Base-by-base conservation (phyloP, 2,797 vertebrate genomes). In the Cryptoblepharus egeriae region DNA sequence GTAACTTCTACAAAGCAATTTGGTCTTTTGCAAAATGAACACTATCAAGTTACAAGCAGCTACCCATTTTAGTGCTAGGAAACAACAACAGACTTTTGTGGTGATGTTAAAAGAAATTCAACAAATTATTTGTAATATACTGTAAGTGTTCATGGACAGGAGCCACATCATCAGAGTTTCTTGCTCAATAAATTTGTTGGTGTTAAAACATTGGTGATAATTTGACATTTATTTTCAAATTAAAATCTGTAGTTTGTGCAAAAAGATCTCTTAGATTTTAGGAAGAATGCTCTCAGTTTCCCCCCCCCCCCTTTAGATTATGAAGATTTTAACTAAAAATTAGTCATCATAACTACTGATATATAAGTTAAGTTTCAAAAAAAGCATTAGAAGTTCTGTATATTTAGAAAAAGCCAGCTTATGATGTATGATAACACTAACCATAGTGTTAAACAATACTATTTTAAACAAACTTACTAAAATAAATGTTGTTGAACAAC, bases 271-370 rank as follows among this genome's bases (percentile, higher is more conserved):
- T 60, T 26, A 20, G 18, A 42, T n/a, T 67, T 67, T 32, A 68
- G 37, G 26, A 28, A 0, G 18, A 3, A 64, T 2, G 28, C 0
- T 2, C 37, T 32, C 64, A 32, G 3, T 1, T 67, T 74, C 78
- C 22, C 9, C 9, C 4, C 4, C 16, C 75, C 20, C 2, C 1
- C 0, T 0, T 45, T 2, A 63, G 9, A 15, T 4, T 7, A 49
- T 88, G 1, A 3, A 3, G 1, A 35, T 80, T 80, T 81, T 6
- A 10, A 58, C 84, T 87, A 87, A 35, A 86, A 82, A 69, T 45
- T 0, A 45, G 32, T 74, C 61, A 26, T 70, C 67, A 3, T 52
- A 52, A 52, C 49, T 52, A 52, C 49, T 52, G 49, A 4, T 15
- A 18, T 52, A 52, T 52, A 45, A 84, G n/a, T 4, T 11, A 28